Base-by-base conservation (phyloP, 2,888 invertebrate species). In the Autographa pulchrina region DNA sequence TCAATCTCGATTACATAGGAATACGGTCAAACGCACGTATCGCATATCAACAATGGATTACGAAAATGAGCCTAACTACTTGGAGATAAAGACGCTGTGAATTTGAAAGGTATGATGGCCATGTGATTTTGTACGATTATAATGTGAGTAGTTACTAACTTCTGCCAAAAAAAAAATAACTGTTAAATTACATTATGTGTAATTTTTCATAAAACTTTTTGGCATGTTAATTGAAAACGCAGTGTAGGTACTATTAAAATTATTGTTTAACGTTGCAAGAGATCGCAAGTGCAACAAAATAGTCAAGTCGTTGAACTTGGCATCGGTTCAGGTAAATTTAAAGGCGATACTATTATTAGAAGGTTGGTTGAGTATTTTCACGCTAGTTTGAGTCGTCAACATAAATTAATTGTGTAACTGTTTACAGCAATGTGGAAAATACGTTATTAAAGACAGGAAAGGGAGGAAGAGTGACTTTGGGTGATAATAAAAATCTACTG, bases 221-320 rank as follows among this genome's bases (percentile, higher is more conserved):
- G 25, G 25, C 25, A 25, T 25, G 25, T 25, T 2, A 25, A 25
- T 25, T 25, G 25, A 2, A 25, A 25, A 25, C 25, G 25, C 25
- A 35, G 35, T 35, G 35, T 0, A 38, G 11, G 38, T 11, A 35
- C 43, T 43, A 48, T 48, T n/a, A n/a, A 16, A 48, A 48, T 48
- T 5, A 48, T n/a, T 8, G 16, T n/a, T 1, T n/a, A n/a, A n/a
- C 48, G n/a, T 48, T n/a, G 48, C 48, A 7, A 48, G 38, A 38
- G 38, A 20, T 18, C 5, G 61, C 52, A 48, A 0, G 63, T 14
- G n/a, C 38, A 41, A 25, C 38, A 52, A 66, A 66, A 58, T 63
- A 65, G 54, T 41, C 0, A 48, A 58, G 58, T 65, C 64, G 62
- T 65, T 79, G 66, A 79, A 75, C 72, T 78, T 70, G 68, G 64